These are phyloP conservation scores for Paramormyrops kingsleyae DNA, from an alignment of 2,113 vertebrate genomes.

Conservation along the genomic window DNA sequence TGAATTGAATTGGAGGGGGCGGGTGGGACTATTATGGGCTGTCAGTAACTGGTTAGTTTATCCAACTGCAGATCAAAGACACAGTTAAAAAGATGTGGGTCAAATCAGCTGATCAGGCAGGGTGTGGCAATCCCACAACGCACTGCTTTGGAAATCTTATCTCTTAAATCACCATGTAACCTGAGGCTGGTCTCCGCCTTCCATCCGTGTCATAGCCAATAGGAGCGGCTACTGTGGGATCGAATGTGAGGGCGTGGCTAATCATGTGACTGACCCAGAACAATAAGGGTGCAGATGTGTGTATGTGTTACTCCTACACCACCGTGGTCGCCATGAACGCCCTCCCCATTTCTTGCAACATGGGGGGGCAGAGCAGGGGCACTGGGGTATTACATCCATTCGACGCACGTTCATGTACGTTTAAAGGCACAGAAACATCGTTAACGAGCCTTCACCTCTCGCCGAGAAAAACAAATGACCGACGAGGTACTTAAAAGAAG, in stretches of 20 bases:
- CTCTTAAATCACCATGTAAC: not conserved
- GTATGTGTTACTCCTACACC: not conserved
- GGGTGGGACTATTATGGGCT: not conserved
- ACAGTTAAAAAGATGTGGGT: not conserved
- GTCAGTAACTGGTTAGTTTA: not conserved
- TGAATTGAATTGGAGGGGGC: not conserved
- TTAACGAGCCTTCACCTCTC: slow-evolving; percentile 5
- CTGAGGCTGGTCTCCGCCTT: not conserved
- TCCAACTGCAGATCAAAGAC: not conserved
- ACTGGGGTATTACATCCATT: not conserved
- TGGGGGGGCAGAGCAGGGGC: too few relatives aligned
- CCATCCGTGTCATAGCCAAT: not conserved
- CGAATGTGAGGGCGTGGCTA: not conserved
- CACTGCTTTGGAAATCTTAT: not conserved
- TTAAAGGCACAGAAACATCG: not conserved
- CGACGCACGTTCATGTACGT: not conserved
- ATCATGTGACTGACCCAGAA: too few relatives aligned
- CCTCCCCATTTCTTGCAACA: not conserved
- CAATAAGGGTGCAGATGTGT: not conserved
- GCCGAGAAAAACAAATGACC: not conserved
- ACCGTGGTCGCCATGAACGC: not conserved
- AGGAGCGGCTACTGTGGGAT: not conserved
- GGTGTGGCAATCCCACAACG: not conserved
- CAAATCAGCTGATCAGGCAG: not conserved
- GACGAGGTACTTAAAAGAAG: not conserved